Evolutionary conservation across 2,888 invertebrate species (phyloP), one percentile per base, ranked within the genome.

Genomic region (Prosapia bicincta): DNA sequence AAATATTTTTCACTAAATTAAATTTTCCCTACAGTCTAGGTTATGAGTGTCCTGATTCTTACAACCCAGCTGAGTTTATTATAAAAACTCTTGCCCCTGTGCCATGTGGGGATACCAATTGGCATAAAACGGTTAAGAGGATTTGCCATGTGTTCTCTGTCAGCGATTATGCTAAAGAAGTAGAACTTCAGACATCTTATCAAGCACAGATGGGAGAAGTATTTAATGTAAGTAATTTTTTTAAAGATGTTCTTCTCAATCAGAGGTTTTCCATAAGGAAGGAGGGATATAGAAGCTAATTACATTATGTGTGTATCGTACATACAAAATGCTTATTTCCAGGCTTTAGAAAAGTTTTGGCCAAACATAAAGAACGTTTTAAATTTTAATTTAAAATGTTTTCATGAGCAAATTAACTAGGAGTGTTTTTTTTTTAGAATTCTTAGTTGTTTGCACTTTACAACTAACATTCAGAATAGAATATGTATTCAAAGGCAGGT

Each of bases 51-150:
- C 96, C 96, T 0, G 86, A 89, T 38, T 92, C 92, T 71, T 96
- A 92, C 86, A 97, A 96, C 84, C 95, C 96, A 0, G 96, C 97
- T 0, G 98, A 98, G 83, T 95, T 93, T 85, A 91, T 95, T 82
- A 93, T 98, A 79, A 91, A 93, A 80, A 92, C 92, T 0, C 84
- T 97, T 79, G 95, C 97, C 0, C 87, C 92, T 38, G 75, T 92
- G 25, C 93, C 95, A 0, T 93, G 92, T 3, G 89, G 90, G 0
- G 95, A 96, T 83, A 88, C 89, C 13, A 90, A 90, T 0, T 92
- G 93, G 7, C 88, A 90, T 75, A 88, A 89, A 77, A 89, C 91
- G 0, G 90, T 93, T 24, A 90, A 90, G 82, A 90, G 88, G 82
- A 88, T 95, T 77, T 94, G 94, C 83, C 93, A 95, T 83, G 86